These are phyloP conservation scores for Ridgeia piscesae DNA, from an alignment of 1,140 invertebrate species.

Conservation along the genomic window DNA sequence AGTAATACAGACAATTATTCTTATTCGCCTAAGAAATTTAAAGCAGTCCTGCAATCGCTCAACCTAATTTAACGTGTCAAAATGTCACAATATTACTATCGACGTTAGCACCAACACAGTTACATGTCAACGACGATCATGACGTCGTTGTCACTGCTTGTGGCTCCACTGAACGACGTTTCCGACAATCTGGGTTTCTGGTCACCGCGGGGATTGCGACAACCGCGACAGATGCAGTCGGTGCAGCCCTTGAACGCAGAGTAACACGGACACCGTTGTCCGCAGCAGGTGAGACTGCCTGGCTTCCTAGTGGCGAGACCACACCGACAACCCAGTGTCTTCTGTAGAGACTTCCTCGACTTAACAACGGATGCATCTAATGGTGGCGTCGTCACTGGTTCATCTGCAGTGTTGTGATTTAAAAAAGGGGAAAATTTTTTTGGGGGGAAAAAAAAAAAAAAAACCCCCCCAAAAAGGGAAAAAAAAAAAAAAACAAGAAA, in stretches of 20 bases:
- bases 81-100: neutral
- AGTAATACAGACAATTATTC: neutral
- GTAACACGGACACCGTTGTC: constrained; percentile 90
- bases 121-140: neutral
- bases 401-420: neutral
- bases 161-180: neutral
- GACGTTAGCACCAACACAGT: neutral
- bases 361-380: neutral
- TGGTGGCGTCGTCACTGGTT: constrained; percentile 19
- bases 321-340: constrained; percentile 75
- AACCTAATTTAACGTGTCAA: neutral
- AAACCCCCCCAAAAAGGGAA: too few species aligned
- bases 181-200: neutral
- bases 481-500: too few species aligned
- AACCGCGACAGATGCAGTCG: constrained; percentile 86
- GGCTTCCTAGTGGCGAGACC: constrained; percentile 85
- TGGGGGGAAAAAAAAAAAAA: too few species aligned
- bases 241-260: constrained; percentile 78
- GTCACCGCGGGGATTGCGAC: constrained; percentile 73
- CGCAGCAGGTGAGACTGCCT: constrained; percentile 87
- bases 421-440: too few species aligned
- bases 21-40: neutral
- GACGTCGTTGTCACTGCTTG: neutral
- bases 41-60: neutral
- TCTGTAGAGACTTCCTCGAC: constrained; percentile 34